phyloP scores from a whole-genome alignment of 1,140 invertebrate genomes.

The Arion vulgaris region DNA sequence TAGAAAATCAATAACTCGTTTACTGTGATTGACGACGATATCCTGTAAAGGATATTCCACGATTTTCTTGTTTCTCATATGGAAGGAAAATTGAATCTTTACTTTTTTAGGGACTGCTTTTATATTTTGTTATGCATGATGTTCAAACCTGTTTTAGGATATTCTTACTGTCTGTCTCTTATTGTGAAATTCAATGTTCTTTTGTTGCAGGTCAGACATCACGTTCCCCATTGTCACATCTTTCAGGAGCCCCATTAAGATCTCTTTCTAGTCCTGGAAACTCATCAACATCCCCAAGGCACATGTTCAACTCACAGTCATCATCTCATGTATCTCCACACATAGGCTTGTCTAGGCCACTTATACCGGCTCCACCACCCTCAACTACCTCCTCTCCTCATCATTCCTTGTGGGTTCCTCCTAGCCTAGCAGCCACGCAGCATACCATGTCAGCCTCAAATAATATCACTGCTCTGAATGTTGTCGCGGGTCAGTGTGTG shows the following conservation, averaged over 20 bases:
- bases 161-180: no score
- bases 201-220: slow-evolving; percentile 18
- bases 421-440: slow-evolving; percentile 45
- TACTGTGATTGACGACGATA: no score
- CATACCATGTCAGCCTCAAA: slow-evolving; percentile 57
- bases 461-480: slow-evolving; percentile 67
- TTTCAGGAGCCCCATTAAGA: not conserved
- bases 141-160: no score
- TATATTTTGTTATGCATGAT: no score
- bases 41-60: no score
- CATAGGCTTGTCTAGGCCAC: slow-evolving; percentile 3
- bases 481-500: slow-evolving; percentile 46
- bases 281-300: not conserved
- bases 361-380: slow-evolving; percentile 24
- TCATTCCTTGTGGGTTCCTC: slow-evolving; percentile 26
- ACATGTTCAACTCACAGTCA: slow-evolving; percentile 1
- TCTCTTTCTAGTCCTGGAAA: slow-evolving; percentile 18
- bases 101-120: no score
- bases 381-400: not conserved
- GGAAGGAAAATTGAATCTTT: no score
- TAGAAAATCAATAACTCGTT: no score
- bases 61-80: no score
- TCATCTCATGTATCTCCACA: slow-evolving; percentile 1
- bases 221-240: slow-evolving; percentile 8
- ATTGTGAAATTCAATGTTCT: no score